These are phyloP conservation scores for Dasyprocta punctata DNA, from an alignment of 2,113 vertebrate species.

Conservation along the genomic window DNA sequence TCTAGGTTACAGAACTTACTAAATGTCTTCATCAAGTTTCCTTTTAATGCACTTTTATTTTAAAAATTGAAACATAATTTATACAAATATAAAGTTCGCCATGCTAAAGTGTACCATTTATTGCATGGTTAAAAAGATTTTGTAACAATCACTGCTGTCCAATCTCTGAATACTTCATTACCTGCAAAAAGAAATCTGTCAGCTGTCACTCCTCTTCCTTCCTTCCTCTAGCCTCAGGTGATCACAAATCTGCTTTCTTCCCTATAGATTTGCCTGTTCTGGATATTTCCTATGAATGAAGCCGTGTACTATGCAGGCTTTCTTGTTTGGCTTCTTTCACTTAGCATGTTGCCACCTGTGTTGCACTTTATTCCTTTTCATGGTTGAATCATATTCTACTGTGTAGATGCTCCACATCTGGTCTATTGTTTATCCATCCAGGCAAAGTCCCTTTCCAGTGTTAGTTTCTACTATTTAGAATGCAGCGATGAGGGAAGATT, in stretches of 20 bases:
- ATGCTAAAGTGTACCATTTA: neutral
- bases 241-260: neutral
- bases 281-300: neutral
- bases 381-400: neutral
- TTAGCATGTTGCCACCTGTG: no score
- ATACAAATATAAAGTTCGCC: neutral
- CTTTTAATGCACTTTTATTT: neutral
- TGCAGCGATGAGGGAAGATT: neutral
- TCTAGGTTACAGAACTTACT: neutral
- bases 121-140: neutral
- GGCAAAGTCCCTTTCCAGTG: neutral
- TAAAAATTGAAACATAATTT: slow-evolving; percentile 6
- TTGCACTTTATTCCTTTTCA: neutral
- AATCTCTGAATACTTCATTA: neutral
- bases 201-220: no score
- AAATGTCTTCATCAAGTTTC: neutral
- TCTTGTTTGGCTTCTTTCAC: neutral
- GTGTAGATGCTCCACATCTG: neutral
- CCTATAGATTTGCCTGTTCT: neutral
- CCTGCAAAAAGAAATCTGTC: neutral
- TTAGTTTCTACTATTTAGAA: neutral
- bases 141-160: neutral
- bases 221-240: neutral
- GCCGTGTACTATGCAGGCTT: neutral
- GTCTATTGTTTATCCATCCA: neutral